Percentiles rank a stretch among this genome's conserved stretches.
phyloP scores from a whole-genome alignment of 2,888 invertebrate species.

The Lymantria dispar region DNA sequence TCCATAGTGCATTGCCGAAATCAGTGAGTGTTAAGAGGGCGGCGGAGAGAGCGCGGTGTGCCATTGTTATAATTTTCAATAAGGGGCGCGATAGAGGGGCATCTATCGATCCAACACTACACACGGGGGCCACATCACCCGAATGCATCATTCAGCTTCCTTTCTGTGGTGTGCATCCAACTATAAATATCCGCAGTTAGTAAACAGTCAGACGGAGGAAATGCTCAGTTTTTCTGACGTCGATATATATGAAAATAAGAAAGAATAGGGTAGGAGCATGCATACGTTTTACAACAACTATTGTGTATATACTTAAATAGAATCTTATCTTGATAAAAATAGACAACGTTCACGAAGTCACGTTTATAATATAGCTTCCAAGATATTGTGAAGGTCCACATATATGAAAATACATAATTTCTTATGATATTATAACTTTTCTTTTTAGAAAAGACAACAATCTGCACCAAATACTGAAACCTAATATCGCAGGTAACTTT shows the following conservation, averaged over 20 bases:
- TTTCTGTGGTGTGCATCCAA: slow-evolving; percentile 70
- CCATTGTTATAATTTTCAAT: slow-evolving; percentile 83
- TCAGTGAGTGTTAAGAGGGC: slow-evolving; percentile 82
- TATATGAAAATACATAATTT: too few relatives aligned
- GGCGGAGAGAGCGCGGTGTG: slow-evolving; percentile 65
- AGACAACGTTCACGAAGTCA: background rate
- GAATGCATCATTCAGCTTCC: slow-evolving; percentile 55
- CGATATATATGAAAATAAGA: slow-evolving; percentile 2
- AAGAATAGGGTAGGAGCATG: background rate
- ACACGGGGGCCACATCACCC: slow-evolving; percentile 53
- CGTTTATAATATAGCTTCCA: too few relatives aligned
- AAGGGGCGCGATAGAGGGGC: slow-evolving; percentile 81
- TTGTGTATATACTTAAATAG: background rate
- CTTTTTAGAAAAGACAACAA: too few relatives aligned
- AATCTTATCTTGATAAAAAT: background rate
- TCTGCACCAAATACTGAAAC: too few relatives aligned
- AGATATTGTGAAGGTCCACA: too few relatives aligned
- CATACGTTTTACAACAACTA: background rate
- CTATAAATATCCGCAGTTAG: slow-evolving; percentile 66
- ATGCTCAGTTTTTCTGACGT: slow-evolving; percentile 12
- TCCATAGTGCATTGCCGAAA: slow-evolving; percentile 72
- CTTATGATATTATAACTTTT: too few relatives aligned
- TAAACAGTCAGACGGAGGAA: slow-evolving; percentile 32
- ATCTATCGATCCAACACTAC: slow-evolving; percentile 67
- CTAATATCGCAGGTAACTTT: too few relatives aligned